phyloP scores from a whole-genome alignment of 2,113 vertebrate genomes.

The chimpanzee (Pan troglodytes) region NHGRI_mPanTro3-v2.1_pri NC_072412.2:85028501-85029000 shows the following conservation, averaged over 20 bases:
- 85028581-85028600: background rate
- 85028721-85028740: background rate
- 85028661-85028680: background rate
- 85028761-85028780: conserved; percentile 9
- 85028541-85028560: background rate
- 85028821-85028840: background rate
- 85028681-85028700: background rate
- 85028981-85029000: background rate
- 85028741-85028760: background rate
- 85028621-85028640: background rate
- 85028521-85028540: conserved; percentile 58
- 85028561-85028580: conserved; percentile 9
- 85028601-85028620: background rate
- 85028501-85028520: conserved; percentile 72
- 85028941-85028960: background rate
- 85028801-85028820: background rate
- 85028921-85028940: no score
- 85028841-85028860: background rate
- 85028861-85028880: no score
- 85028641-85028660: background rate
- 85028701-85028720: conserved; percentile 13
- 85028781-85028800: background rate
- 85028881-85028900: background rate
- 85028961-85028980: background rate
- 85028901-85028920: background rate